Conservation (phyloP, 2,888 invertebrate species). For the Lithosia quadra region DNA sequence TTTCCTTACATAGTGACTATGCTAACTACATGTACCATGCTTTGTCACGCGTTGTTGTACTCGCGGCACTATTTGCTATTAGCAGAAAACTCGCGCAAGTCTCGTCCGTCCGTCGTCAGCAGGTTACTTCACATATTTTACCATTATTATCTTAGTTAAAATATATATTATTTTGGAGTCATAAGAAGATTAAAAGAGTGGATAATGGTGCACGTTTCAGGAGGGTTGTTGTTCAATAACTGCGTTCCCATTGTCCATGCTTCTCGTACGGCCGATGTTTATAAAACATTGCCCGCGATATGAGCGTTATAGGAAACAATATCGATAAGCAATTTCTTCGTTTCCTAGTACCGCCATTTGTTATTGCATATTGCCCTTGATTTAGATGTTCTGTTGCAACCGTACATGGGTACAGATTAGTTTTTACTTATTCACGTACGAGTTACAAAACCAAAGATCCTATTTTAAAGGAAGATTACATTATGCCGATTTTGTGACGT, state of each 20-base stretch:
- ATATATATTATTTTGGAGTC: slow-evolving; percentile 26
- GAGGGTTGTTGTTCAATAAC: slow-evolving; percentile 36
- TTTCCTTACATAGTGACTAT: background rate
- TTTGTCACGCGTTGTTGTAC: no score
- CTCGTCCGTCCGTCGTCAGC: background rate
- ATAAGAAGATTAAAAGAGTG: slow-evolving; percentile 32
- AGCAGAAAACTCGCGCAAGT: background rate
- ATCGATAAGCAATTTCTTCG: slow-evolving; percentile 63
- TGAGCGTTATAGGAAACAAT: slow-evolving; percentile 57
- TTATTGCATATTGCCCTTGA: slow-evolving; percentile 52
- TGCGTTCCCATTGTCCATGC: slow-evolving; percentile 42
- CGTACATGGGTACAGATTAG: slow-evolving; percentile 21
- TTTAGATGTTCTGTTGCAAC: slow-evolving; percentile 39
- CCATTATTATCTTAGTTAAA: background rate
- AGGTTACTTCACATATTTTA: background rate
- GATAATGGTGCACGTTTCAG: slow-evolving; percentile 24
- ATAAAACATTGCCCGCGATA: slow-evolving; percentile 62
- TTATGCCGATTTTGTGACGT: background rate
- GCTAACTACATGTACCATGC: no score
- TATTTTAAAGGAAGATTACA: background rate
- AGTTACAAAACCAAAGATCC: background rate
- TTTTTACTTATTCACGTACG: background rate
- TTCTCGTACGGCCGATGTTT: slow-evolving; percentile 57
- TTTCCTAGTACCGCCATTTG: slow-evolving; percentile 61
- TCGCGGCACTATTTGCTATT: no score